Evolutionary conservation across 2,888 invertebrate genomes (phyloP).

Genomic region (Hyposoter didymator): DNA sequence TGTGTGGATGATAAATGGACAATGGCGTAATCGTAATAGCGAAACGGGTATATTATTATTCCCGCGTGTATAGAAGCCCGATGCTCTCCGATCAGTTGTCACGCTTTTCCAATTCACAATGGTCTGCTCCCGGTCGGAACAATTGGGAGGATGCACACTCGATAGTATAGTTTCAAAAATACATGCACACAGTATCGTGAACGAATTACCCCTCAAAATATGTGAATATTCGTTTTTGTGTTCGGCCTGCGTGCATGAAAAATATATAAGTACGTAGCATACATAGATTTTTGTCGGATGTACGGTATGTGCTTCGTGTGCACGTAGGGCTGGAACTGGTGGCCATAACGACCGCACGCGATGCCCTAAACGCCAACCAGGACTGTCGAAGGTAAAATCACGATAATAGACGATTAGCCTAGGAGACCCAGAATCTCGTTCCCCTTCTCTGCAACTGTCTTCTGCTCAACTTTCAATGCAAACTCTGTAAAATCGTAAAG

Average conservation of each 20-base stretch:
- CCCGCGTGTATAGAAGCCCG: slow-evolving; percentile 43
- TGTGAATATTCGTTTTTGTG: slow-evolving; percentile 39
- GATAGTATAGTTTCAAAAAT: slow-evolving; percentile 52
- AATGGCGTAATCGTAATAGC: slow-evolving; percentile 55
- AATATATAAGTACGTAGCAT: slow-evolving; percentile 22
- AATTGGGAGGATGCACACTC: slow-evolving; percentile 18
- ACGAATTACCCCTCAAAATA: slow-evolving; percentile 64
- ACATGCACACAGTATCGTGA: slow-evolving; percentile 38
- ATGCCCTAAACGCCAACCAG: slow-evolving; percentile 20
- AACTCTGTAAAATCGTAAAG: slow-evolving; percentile 23
- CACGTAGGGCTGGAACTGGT: slow-evolving; percentile 41
- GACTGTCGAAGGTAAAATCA: slow-evolving; percentile 57
- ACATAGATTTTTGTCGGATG: slow-evolving; percentile 58
- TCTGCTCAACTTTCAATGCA: slow-evolving; percentile 14
- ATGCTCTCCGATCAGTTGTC: slow-evolving; percentile 44
- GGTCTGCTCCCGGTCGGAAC: background rate
- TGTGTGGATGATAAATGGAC: background rate
- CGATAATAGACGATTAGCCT: slow-evolving; percentile 48
- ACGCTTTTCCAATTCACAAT: slow-evolving; percentile 59
- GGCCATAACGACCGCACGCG: slow-evolving; percentile 46
- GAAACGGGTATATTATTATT: slow-evolving; percentile 70
- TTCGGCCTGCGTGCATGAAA: background rate
- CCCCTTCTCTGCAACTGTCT: background rate
- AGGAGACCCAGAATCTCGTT: slow-evolving; percentile 4
- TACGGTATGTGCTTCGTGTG: slow-evolving; percentile 41